phyloP scores from a whole-genome alignment of 1,140 invertebrate genomes.

The Pseudomyrmex cubaensis region DNA sequence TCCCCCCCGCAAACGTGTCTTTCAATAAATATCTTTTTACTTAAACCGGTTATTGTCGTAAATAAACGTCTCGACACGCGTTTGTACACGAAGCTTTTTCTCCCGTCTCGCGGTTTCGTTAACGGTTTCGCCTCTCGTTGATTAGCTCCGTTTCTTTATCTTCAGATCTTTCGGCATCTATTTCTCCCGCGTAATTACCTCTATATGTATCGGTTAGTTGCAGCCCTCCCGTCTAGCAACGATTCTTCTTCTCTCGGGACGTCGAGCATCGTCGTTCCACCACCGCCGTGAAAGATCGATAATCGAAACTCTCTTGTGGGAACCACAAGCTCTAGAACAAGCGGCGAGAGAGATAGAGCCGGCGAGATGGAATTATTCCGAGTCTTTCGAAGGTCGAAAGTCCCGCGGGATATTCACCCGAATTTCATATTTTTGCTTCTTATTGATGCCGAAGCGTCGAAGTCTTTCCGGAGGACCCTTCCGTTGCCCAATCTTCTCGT shows the following conservation, averaged over 20 bases:
- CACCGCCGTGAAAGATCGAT: conserved; percentile 38
- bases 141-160: conserved; percentile 26
- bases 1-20: neutral
- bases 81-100: neutral
- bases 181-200: conserved; percentile 41
- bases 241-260: conserved; percentile 46
- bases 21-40: neutral
- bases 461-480: conserved; percentile 57
- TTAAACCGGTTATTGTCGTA: conserved; percentile 9
- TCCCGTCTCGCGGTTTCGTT: conserved; percentile 1
- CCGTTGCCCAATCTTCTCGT: conserved; percentile 66
- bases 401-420: conserved; percentile 55
- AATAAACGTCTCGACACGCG: too few relatives aligned
- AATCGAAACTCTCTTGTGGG: conserved; percentile 39
- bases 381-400: conserved; percentile 52
- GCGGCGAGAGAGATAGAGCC: neutral
- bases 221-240: conserved; percentile 33
- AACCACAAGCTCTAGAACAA: conserved; percentile 46
- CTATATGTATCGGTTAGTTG: conserved; percentile 53
- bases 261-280: conserved; percentile 41
- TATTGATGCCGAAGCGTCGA: conserved; percentile 44
- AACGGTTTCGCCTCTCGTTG: conserved; percentile 2
- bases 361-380: conserved; percentile 65
- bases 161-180: conserved; percentile 25
- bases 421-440: conserved; percentile 70